Conservation (phyloP, 2,797 vertebrate species). For the Pseudochromis fuscus region DNA sequence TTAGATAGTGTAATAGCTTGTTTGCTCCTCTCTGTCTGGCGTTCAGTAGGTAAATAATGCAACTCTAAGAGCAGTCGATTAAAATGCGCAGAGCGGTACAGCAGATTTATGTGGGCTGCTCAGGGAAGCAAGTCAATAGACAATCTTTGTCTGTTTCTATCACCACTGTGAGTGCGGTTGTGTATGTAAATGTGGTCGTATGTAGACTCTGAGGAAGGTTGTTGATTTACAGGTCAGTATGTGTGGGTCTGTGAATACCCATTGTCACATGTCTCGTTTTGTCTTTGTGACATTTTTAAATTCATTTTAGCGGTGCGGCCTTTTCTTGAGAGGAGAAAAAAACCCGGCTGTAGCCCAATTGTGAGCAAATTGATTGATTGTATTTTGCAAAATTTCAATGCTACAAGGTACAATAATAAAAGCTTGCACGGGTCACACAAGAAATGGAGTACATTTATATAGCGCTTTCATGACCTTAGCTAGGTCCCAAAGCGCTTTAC, state of each 20-base stretch:
- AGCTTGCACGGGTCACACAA: too few relatives aligned
- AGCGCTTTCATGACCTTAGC: too few relatives aligned
- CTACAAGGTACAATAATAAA: too few relatives aligned
- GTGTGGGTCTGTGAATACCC: neutral
- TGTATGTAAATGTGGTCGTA: neutral
- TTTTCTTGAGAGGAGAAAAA: too few relatives aligned
- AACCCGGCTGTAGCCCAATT: too few relatives aligned
- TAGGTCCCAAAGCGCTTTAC: too few relatives aligned
- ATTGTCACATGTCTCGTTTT: neutral
- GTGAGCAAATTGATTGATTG: too few relatives aligned
- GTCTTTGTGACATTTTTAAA: neutral
- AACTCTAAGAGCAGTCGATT: slow-evolving; percentile 71
- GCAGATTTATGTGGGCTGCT: slow-evolving; percentile 65
- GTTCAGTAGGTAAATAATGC: slow-evolving; percentile 72
- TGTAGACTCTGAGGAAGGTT: neutral
- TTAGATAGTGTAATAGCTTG: slow-evolving; percentile 76
- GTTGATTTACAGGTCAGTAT: slow-evolving; percentile 6
- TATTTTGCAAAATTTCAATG: too few relatives aligned
- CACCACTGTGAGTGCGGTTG: neutral
- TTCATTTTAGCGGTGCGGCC: neutral
- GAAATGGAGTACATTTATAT: too few relatives aligned
- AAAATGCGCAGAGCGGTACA: slow-evolving; percentile 60
- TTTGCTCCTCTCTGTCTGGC: slow-evolving; percentile 68
- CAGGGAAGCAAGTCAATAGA: slow-evolving; percentile 51
- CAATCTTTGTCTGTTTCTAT: slow-evolving; percentile 46